Evolutionary conservation across 2,888 invertebrate genomes (phyloP).

Genomic region (Zhengitettix transpicula): DNA sequence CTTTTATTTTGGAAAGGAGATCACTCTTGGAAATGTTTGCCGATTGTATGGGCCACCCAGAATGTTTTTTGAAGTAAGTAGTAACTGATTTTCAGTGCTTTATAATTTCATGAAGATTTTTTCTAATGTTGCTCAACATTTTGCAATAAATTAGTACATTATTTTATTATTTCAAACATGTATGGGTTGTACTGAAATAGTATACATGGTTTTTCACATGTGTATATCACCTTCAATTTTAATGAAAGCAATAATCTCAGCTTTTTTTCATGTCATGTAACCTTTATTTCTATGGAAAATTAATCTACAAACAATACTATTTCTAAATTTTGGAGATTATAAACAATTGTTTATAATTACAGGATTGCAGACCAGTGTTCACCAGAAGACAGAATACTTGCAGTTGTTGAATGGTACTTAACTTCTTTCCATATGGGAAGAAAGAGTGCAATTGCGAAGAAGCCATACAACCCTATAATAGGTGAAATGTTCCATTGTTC

Average conservation of each 20-base stretch:
- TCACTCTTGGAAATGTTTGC: conserved; percentile 33
- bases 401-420: conserved; percentile 31
- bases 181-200: too few relatives aligned
- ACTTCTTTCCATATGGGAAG: conserved; percentile 28
- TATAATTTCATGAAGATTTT: neutral
- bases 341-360: neutral
- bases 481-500: conserved; percentile 35
- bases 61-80: conserved; percentile 24
- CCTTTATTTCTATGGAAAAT: neutral
- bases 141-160: too few relatives aligned
- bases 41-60: conserved; percentile 30
- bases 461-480: conserved; percentile 35
- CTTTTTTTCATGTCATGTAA: too few relatives aligned
- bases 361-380: conserved; percentile 15
- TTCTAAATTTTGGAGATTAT: neutral
- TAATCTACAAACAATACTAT: neutral
- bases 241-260: too few relatives aligned
- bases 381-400: conserved; percentile 25
- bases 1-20: conserved; percentile 29
- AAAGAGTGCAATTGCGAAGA: conserved; percentile 24
- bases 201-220: too few relatives aligned
- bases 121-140: neutral
- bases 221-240: too few relatives aligned
- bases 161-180: too few relatives aligned
- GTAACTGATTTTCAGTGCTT: neutral